These are phyloP conservation scores for Cherax destructor DNA, from an alignment of 1,140 invertebrate species.

Conservation along the genomic window DNA sequence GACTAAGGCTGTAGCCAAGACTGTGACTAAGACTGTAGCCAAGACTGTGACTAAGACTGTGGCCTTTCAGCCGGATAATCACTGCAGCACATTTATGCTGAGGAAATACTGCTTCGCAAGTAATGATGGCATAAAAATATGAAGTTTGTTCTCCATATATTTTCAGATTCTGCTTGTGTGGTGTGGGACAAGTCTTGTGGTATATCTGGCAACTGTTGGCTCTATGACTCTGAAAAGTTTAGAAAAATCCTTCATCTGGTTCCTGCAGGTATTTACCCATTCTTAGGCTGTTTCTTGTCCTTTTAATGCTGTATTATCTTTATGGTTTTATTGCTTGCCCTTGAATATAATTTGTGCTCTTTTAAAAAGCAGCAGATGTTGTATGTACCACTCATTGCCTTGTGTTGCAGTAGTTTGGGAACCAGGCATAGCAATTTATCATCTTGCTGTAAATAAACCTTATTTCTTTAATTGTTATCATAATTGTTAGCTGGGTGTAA, in stretches of 20 bases:
- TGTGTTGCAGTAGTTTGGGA: neutral
- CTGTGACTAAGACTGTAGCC: too few relatives aligned
- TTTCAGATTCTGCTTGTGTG: slow-evolving; percentile 65
- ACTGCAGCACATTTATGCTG: too few relatives aligned
- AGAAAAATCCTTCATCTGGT: slow-evolving; percentile 60
- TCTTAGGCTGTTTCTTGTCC: neutral
- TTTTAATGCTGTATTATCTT: neutral
- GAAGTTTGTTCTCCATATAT: too few relatives aligned
- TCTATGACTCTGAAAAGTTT: slow-evolving; percentile 70
- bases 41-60: too few relatives aligned
- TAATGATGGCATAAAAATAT: too few relatives aligned
- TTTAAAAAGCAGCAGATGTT: neutral
- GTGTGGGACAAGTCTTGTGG: slow-evolving; percentile 67
- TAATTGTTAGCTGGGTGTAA: too few relatives aligned
- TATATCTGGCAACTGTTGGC: slow-evolving; percentile 68
- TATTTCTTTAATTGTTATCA: too few relatives aligned
- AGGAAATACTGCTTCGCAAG: too few relatives aligned
- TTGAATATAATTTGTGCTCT: neutral
- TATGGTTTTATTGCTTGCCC: neutral
- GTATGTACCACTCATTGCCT: too few relatives aligned
- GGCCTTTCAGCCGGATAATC: too few relatives aligned
- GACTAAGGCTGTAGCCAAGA: too few relatives aligned
- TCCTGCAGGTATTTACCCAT: slow-evolving; percentile 45
- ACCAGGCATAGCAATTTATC: neutral
- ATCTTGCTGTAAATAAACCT: too few relatives aligned